Evolutionary conservation across 2,888 invertebrate species (phyloP), one percentile per base, ranked within the genome.

Genomic region (Drosophila birchii): DNA sequence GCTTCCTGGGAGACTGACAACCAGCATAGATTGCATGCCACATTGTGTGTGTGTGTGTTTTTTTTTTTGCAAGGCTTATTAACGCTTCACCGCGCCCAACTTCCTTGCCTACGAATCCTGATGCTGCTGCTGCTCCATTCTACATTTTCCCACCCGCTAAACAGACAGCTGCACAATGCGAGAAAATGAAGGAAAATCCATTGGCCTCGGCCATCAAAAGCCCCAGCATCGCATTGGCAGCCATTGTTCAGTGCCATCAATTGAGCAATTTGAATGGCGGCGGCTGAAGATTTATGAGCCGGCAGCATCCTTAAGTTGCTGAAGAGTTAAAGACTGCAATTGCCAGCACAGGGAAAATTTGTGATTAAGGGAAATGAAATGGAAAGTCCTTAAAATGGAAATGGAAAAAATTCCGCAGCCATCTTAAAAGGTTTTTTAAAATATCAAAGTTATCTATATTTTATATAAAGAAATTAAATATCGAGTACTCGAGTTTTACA

Each of bases 261-360:
- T 69, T 68, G 69, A 51, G 54, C 55, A 68, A 75, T 75, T 75
- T 75, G 75, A 75, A 75, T 74, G 75, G 74, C 75, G 57, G 51
- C 56, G 62, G 11, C 39, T 57, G 34, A 60, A 79, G 78, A 81
- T 76, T 81, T 79, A 81, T 84, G 78, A 72, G 64, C 63, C 81
- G 55, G 49, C 32, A 51, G 43, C 29, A 51, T 12, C 16, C 49
- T 32, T 43, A 63, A 66, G 16, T 36, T 53, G 32, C 59, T 58
- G 34, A 75, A 68, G 60, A 55, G 36, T 64, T 72, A 34, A 67
- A 56, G 57, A 53, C 44, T 61, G 49, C 51, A 51, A 38, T 69
- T 69, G 34, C n/a, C 11, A 18, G 34, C 14, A 39, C 34, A 11
- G 14, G 12, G 26, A 45, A 63, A 39, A 11, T 12, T 20, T 9